Conservation (phyloP, 92 coral and sea anemone species). For the Palythoa grandiflora region DNA sequence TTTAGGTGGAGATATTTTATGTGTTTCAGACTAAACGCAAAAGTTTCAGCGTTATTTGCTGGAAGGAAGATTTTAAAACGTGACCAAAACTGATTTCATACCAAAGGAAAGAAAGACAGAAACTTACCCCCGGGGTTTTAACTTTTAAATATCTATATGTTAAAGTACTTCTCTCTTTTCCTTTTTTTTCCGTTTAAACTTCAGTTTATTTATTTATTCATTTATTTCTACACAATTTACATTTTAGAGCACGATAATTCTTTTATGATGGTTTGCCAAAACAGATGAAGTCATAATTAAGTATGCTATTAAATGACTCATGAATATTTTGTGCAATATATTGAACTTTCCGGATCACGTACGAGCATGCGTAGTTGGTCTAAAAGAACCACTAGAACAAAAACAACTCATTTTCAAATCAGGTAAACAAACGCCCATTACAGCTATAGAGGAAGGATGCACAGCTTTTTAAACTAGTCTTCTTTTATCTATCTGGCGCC, state of each 20-base stretch:
- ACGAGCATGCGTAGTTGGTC: not conserved
- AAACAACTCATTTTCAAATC: not conserved
- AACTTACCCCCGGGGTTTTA: no score
- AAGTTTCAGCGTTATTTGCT: not conserved
- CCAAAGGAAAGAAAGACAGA: not conserved
- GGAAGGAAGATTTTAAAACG: not conserved
- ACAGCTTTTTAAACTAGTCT: not conserved
- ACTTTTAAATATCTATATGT: no score
- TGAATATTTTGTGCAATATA: not conserved
- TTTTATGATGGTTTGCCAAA: not conserved
- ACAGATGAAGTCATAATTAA: not conserved
- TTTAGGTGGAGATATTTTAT: no score
- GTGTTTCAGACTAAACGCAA: no score
- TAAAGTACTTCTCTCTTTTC: no score
- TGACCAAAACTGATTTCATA: not conserved
- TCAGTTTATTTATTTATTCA: no score
- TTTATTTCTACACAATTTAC: not conserved
- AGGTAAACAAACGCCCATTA: constrained; percentile 12
- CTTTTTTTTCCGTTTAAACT: no score
- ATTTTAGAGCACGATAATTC: not conserved
- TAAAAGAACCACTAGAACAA: not conserved
- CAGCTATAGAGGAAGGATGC: not conserved
- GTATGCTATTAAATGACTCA: not conserved
- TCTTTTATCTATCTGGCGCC: not conserved
- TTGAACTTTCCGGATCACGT: constrained; percentile 34